Evolutionary conservation across 2,797 vertebrate species (phyloP).

Genomic region (Danio choprae): DNA sequence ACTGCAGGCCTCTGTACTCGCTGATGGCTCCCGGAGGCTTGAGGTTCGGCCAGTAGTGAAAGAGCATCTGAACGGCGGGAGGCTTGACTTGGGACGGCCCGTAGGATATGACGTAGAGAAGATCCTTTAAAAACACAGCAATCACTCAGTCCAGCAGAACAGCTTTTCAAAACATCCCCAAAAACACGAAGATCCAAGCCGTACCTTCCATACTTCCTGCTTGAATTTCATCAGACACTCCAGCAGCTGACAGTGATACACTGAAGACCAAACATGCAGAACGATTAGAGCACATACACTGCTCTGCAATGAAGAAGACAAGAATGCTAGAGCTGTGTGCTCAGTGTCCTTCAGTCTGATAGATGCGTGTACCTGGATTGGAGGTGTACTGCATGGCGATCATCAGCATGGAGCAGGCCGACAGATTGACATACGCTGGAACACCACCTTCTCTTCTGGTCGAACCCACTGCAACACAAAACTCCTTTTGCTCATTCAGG

Average conservation of each 20-base stretch:
- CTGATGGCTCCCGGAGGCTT: conserved; percentile 98
- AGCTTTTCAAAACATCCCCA: background rate
- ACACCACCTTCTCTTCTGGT: conserved; percentile 93
- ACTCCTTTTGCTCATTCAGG: background rate
- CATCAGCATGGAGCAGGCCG: conserved; percentile 98
- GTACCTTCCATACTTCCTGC: conserved; percentile 99
- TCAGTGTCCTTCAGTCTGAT: background rate
- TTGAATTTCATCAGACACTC: conserved; percentile 99
- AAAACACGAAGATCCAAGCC: conserved; percentile 41
- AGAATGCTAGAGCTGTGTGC: background rate
- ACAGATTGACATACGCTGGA: conserved; percentile 95
- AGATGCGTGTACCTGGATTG: conserved; percentile 86
- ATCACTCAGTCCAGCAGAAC: background rate
- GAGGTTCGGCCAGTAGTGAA: conserved; percentile 99
- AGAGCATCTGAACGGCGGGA: conserved; percentile 98
- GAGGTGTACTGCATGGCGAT: conserved; percentile 99
- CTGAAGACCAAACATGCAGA: conserved; percentile 72
- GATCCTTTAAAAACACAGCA: conserved; percentile 80
- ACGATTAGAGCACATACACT: background rate
- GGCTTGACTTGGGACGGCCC: conserved; percentile 99
- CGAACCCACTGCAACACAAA: conserved; percentile 86
- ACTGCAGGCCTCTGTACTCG: conserved; percentile 97
- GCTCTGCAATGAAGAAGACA: background rate
- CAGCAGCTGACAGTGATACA: conserved; percentile 98
- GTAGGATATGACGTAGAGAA: conserved; percentile 98